Evolutionary conservation across 2,888 invertebrate species (phyloP), one percentile per base, ranked within the genome.

Genomic region (Monopis laevigella): DNA sequence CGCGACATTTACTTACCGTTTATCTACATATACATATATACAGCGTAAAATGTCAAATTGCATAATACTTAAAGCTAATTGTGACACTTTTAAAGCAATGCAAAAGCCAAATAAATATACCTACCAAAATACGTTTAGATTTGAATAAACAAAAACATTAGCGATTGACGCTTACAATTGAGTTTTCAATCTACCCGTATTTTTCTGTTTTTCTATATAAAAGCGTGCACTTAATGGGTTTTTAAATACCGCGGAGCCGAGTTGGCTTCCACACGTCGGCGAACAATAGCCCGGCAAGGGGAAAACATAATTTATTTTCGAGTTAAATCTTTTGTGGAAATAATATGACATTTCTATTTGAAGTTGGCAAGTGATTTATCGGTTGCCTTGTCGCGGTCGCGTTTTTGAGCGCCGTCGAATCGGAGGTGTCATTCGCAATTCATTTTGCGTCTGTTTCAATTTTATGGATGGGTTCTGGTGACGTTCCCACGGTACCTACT

Each of bases 291-390:
- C 55, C 54, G 62, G 64, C 65, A 66, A 67, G 68, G 77, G 74
- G 73, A 68, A 73, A 74, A 68, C 62, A 73, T 78, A 77, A 82
- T 82, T 82, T 82, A 82, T 82, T 80, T 82, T 77, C 75, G 62
- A 78, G 81, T 81, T 81, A 81, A 82, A 82, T 81, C 81, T 82
- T 82, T 82, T 81, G 82, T 81, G 78, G 74, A 74, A 80, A 78
- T 82, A 82, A 81, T 81, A 80, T 82, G 81, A 82, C 81, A 70
- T 80, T 81, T 82, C 81, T 81, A 81, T 82, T 82, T 77, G 75
- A 78, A 78, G 81, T 75, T 72, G 65, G 61, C 64, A 60, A 46
- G 60, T 81, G 81, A 82, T 82, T 81, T 82, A 82, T 82, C 67
- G 78, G 75, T 55, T 63, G 64, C 64, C 62, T 63, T 65, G 63